A percentile compares a stretch with the other conserved stretches of the same genome.
Conservation (phyloP, 2,888 invertebrate genomes). For the Zootermopsis nevadensis region DNA sequence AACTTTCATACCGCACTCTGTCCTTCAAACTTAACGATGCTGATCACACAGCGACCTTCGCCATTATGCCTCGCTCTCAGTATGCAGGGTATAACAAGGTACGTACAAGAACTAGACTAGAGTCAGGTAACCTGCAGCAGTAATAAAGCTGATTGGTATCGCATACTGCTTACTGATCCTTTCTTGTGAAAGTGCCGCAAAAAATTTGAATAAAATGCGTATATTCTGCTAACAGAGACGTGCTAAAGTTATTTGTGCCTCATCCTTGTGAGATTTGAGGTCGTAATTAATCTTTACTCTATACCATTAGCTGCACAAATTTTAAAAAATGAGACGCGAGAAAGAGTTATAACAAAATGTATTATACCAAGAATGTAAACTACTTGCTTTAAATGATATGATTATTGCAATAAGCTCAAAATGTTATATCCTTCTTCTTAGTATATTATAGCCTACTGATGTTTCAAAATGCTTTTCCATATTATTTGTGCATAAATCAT, state of each 20-base stretch:
- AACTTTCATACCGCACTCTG: not conserved
- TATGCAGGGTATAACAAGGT: constrained; percentile 25
- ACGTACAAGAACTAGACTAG: constrained; percentile 1
- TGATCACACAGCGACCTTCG: not conserved
- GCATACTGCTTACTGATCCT: constrained; percentile 14
- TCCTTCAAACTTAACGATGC: not conserved
- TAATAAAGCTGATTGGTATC: constrained; percentile 33
- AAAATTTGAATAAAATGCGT: not conserved
- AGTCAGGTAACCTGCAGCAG: not conserved
- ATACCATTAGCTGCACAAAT: not conserved
- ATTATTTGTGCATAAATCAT: too few relatives aligned
- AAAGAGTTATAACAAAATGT: not conserved
- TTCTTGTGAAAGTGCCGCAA: not conserved
- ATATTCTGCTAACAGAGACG: constrained; percentile 18
- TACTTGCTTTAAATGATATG: not conserved
- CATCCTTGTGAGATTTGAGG: constrained; percentile 10
- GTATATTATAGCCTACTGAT: too few relatives aligned
- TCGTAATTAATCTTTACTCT: not conserved
- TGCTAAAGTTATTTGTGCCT: constrained; percentile 23
- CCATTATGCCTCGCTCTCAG: constrained; percentile 5
- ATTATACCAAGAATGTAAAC: not conserved
- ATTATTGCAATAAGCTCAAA: too few relatives aligned
- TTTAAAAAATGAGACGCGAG: not conserved
- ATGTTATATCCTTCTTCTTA: too few relatives aligned
- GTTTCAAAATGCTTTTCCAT: too few relatives aligned